phyloP scores from a whole-genome alignment of 2,888 invertebrate genomes.

The Sarcophaga carnaria region DNA sequence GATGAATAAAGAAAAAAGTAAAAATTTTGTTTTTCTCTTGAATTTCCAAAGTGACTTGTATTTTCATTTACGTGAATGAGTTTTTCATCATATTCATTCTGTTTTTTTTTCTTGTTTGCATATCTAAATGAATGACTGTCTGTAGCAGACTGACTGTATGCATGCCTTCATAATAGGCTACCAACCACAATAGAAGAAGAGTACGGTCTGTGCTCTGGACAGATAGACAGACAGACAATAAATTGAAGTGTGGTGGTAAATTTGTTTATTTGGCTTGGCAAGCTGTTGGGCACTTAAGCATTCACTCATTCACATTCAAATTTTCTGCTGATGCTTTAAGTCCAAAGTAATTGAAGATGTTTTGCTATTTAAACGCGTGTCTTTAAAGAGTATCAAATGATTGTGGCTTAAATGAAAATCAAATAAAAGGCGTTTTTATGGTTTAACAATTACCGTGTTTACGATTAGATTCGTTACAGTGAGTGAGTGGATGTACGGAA shows the following conservation, averaged over 20 bases:
- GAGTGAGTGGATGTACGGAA: neutral
- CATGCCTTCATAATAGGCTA: constrained; percentile 21
- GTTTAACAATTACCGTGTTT: constrained; percentile 39
- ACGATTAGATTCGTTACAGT: neutral
- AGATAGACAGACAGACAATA: neutral
- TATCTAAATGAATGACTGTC: constrained; percentile 55
- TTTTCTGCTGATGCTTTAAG: constrained; percentile 25
- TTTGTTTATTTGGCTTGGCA: constrained; percentile 61
- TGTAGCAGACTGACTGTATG: neutral
- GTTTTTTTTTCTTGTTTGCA: constrained; percentile 38
- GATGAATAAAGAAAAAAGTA: neutral
- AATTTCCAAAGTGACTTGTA: constrained; percentile 32
- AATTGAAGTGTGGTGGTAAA: constrained; percentile 49
- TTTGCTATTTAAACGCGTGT: constrained; percentile 47
- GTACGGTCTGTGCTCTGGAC: constrained; percentile 7
- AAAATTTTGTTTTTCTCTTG: constrained; percentile 15
- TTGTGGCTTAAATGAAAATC: constrained; percentile 23
- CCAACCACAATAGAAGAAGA: constrained; percentile 30
- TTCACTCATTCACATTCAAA: constrained; percentile 29
- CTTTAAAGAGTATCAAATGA: constrained; percentile 60
- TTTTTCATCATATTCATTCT: constrained; percentile 51
- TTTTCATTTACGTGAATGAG: constrained; percentile 55
- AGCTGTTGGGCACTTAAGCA: constrained; percentile 42
- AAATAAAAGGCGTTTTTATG: constrained; percentile 46
- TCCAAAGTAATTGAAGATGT: constrained; percentile 29